Evolutionary conservation across 1,140 invertebrate genomes (phyloP).

Genomic region (Lordiphosa mommai): DNA sequence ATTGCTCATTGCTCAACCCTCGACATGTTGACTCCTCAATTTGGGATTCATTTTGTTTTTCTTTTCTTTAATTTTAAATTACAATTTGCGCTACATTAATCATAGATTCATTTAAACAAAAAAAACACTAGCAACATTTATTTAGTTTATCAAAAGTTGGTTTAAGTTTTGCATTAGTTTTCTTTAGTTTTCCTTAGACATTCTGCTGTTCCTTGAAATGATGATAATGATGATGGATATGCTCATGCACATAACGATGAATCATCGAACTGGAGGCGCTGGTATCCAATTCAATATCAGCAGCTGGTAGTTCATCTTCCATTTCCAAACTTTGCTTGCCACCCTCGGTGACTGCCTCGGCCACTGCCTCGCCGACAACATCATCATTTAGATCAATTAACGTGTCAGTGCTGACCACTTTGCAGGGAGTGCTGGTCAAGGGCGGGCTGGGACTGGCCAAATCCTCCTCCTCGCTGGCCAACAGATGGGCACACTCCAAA

Average conservation of each 20-base stretch:
- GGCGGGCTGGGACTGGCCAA: constrained; percentile 47
- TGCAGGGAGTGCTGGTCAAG: constrained; percentile 52
- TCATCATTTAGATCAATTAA: constrained; percentile 64
- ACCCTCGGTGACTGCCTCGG: constrained; percentile 44
- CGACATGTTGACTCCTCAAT: constrained; percentile 13
- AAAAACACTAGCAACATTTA: constrained; percentile 61
- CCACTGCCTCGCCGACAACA: constrained; percentile 60
- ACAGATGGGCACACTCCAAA: constrained; percentile 69
- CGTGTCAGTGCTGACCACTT: constrained; percentile 63
- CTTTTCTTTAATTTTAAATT: constrained; percentile 44
- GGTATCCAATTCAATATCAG: constrained; percentile 80
- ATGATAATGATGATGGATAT: constrained; percentile 92
- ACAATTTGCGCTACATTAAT: constrained; percentile 68
- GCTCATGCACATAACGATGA: constrained; percentile 87
- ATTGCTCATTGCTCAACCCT: background rate
- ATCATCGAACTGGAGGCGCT: constrained; percentile 76
- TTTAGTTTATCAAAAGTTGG: constrained; percentile 13
- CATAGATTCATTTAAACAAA: constrained; percentile 28
- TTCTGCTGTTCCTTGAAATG: constrained; percentile 82
- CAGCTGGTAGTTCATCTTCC: constrained; percentile 28
- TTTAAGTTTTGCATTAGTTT: constrained; percentile 7
- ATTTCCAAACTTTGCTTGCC: constrained; percentile 35
- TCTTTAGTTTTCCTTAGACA: constrained; percentile 28
- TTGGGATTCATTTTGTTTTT: constrained; percentile 17
- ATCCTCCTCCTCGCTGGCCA: constrained; percentile 72